phyloP scores from a whole-genome alignment of 30 jellyfish, hydroid and myxozoan genomes.

The Cassiopea xamachana region DNA sequence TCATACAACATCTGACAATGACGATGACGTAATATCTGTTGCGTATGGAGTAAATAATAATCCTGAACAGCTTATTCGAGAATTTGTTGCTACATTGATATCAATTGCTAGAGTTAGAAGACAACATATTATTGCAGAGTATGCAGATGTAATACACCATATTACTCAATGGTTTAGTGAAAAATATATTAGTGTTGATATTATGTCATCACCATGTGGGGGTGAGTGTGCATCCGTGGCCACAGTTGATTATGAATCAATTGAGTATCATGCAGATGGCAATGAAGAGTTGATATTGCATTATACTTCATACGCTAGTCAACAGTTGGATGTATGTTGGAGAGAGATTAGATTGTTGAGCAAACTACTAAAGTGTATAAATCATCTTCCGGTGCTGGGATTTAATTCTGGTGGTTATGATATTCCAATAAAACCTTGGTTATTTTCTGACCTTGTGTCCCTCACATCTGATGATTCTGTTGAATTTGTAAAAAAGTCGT shows the following conservation, averaged over 20 bases:
- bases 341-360: background rate
- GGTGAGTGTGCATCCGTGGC: background rate
- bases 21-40: background rate
- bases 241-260: background rate
- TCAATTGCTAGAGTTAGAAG: background rate
- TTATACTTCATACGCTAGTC: too few species aligned
- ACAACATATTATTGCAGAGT: background rate
- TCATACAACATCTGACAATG: background rate
- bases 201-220: background rate
- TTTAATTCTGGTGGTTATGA: conserved; percentile 14
- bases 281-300: background rate
- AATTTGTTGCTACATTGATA: background rate
- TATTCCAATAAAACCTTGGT: conserved; percentile 7
- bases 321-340: background rate
- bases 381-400: background rate
- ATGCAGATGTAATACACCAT: background rate
- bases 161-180: background rate
- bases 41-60: background rate
- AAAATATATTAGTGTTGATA: background rate
- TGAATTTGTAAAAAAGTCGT: background rate
- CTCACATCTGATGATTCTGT: background rate
- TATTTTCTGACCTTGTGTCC: background rate
- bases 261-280: background rate
- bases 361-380: background rate
- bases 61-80: background rate